Percentiles rank a stretch among this genome's conserved stretches.
These are phyloP conservation scores for Pseudorhiza aurosa DNA, from an alignment of 30 jellyfish, hydroid and myxozoan species.

Conservation along the genomic window DNA sequence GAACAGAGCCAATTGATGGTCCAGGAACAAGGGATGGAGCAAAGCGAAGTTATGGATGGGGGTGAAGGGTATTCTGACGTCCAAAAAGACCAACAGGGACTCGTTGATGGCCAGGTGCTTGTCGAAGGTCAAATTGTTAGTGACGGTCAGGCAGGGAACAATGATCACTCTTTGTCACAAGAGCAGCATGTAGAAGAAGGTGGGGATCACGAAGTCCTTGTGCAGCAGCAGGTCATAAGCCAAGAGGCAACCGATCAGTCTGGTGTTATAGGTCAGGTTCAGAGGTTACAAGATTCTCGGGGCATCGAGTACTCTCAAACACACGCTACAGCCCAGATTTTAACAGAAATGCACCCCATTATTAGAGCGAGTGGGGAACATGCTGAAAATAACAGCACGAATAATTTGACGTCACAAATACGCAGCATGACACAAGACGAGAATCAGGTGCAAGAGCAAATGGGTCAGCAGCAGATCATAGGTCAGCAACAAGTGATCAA, in stretches of 20 bases:
- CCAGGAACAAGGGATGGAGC: slow-evolving; percentile 49
- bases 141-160: slow-evolving; percentile 37
- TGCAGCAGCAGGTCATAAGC: slow-evolving; percentile 20
- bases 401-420: neutral
- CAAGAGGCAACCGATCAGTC: slow-evolving; percentile 1
- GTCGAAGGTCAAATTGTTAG: slow-evolving; percentile 8
- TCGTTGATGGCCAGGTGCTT: slow-evolving; percentile 15
- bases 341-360: slow-evolving; percentile 57
- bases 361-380: neutral
- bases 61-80: neutral
- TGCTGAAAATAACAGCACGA: neutral
- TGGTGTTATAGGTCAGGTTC: slow-evolving; percentile 8
- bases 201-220: slow-evolving; percentile 12
- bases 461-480: slow-evolving; percentile 6
- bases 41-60: slow-evolving; percentile 11
- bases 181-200: neutral
- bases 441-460: too few species aligned
- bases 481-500: slow-evolving; percentile 4
- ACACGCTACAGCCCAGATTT: slow-evolving; percentile 53
- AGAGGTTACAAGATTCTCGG: slow-evolving; percentile 21
- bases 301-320: slow-evolving; percentile 46
- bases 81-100: neutral
- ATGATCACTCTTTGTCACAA: slow-evolving; percentile 21
- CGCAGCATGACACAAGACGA: neutral
- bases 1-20: slow-evolving; percentile 37